Percentiles rank a stretch among this genome's conserved stretches.
These are phyloP conservation scores for Oceanites oceanicus DNA, from an alignment of 2,113 vertebrate species.

Conservation along the genomic window DNA sequence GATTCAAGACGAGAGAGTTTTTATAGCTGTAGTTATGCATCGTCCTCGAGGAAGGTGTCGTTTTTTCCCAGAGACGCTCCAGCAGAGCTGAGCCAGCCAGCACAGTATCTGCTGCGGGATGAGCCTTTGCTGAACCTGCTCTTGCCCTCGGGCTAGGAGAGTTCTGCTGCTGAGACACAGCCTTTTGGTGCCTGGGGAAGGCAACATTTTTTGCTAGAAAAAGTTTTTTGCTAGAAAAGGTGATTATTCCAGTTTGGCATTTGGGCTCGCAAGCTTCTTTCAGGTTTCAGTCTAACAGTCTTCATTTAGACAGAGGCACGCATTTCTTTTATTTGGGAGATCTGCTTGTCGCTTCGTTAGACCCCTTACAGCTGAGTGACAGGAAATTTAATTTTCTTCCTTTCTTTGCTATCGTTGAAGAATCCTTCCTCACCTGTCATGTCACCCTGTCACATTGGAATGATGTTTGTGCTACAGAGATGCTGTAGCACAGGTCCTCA, in stretches of 20 bases:
- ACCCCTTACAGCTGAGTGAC: background rate
- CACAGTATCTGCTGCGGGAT: fast-evolving
- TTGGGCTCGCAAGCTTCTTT: background rate
- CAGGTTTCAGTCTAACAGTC: background rate
- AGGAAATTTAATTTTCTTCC: constrained; percentile 7
- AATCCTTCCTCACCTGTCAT: background rate
- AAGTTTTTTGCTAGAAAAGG: background rate
- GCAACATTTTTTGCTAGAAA: fast-evolving
- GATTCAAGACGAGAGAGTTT: fast-evolving
- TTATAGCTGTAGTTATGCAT: background rate
- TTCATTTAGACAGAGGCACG: background rate
- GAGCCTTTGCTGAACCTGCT: background rate
- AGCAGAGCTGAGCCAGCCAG: background rate
- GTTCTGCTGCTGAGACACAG: background rate
- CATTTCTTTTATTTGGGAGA: background rate
- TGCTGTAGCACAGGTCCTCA: background rate
- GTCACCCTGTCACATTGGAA: background rate
- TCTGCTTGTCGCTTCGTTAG: constrained; percentile 13
- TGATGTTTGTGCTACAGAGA: background rate
- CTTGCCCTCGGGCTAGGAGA: background rate
- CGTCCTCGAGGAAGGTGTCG: background rate
- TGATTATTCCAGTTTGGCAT: background rate
- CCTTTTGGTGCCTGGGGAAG: background rate
- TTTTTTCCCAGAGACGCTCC: fast-evolving
- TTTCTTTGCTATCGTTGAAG: background rate